Percentiles rank a stretch among this genome's conserved stretches.
phyloP scores from a whole-genome alignment of 2,797 vertebrate genomes.

The Mormyrops attenuatus region DNA sequence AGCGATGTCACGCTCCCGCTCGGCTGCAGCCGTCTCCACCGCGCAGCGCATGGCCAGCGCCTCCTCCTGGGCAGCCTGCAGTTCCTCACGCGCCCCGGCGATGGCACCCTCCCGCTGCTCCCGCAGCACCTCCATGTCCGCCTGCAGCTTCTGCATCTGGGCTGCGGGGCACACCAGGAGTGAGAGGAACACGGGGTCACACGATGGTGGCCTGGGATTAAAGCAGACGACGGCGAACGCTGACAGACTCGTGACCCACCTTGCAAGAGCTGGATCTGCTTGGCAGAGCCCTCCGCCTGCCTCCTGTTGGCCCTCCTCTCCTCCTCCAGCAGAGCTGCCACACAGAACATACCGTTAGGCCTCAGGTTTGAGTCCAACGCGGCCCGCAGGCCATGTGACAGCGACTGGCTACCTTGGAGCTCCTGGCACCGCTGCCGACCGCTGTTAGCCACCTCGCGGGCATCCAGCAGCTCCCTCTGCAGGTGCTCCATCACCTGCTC shows the following conservation, averaged over 20 bases:
- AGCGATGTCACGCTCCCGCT: slow-evolving; percentile 77
- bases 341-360: slow-evolving; percentile 14
- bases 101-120: slow-evolving; percentile 87
- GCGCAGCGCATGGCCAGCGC: slow-evolving; percentile 79
- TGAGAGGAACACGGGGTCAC: background rate
- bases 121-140: slow-evolving; percentile 81
- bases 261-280: slow-evolving; percentile 92
- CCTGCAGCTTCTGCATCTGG: slow-evolving; percentile 80
- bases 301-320: slow-evolving; percentile 80
- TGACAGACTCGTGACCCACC: slow-evolving; percentile 57
- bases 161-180: slow-evolving; percentile 51
- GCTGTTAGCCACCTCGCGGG: slow-evolving; percentile 89
- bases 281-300: slow-evolving; percentile 86
- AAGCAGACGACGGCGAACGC: background rate
- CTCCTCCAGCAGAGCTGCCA: slow-evolving; percentile 84
- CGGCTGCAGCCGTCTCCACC: slow-evolving; percentile 72
- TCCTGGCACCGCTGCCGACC: slow-evolving; percentile 94
- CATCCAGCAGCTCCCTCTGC: slow-evolving; percentile 85
- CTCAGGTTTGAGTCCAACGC: background rate
- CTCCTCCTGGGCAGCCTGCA: slow-evolving; percentile 84
- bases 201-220: background rate
- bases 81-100: slow-evolving; percentile 74
- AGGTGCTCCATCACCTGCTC: slow-evolving; percentile 90
- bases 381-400: background rate
- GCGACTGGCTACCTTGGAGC: slow-evolving; percentile 77